Base-by-base conservation (phyloP, 2,888 invertebrate species). In the Scaptomyza polygonia region DNA sequence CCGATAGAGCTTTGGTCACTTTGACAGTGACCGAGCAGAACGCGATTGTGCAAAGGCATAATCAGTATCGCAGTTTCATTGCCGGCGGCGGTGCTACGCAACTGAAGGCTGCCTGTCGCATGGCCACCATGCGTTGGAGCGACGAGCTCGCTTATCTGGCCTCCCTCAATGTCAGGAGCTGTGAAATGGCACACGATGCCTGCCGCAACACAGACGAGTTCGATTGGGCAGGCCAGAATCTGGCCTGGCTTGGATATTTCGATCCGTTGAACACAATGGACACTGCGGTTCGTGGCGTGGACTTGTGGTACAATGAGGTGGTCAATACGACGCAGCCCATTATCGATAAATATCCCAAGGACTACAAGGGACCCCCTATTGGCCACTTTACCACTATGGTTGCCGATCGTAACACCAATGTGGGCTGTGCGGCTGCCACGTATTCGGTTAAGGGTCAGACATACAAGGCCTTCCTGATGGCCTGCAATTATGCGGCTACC, bases 351-450 rank as follows among this genome's bases (percentile, higher is more conserved):
- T 89, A 78, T 63, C 88, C 87, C 0, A 1, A 32, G 0, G 49
- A 67, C 43, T 88, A 87, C 40, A 53, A 55, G 0, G 88, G 84
- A 3, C 76, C 68, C 44, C 51, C 48, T 5, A 83, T 83, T 49
- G 88, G 87, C 0, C 89, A 90, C 34, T 91, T 91, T 51, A 89
- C 90, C 2, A 85, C 82, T 0, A 69, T 90, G 68, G 85, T 88
- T 0, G 67, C 79, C 16, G 90, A 89, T 40, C 77, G 77, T 9
- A 89, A 88, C 39, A 69, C 57, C 9, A 61, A 64, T 0, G 53
- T 90, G 3, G 91, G 91, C 18, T 91, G 90, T 54, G 86, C 84
- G 7, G 69, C 53, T 0, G 52, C 88, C 48, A 72, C 73, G 1
- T 81, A 69, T 8, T 52, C 67, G 3, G 69, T 57, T 0, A 0